Conservation (phyloP, 1,140 invertebrate species). For the Metaphire vulgaris region DNA sequence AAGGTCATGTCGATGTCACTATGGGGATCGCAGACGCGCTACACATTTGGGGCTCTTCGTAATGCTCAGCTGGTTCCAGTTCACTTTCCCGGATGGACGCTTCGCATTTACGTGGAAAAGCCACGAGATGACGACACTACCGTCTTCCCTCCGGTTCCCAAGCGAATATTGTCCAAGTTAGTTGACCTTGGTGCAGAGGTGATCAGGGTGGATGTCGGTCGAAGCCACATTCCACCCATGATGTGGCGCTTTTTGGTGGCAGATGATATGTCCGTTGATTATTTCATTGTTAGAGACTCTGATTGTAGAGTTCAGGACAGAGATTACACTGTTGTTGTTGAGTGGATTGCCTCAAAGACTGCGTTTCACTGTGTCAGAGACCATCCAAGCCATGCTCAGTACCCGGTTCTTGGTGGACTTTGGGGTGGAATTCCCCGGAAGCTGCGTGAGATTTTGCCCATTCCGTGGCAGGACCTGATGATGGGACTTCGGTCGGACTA, state of each 20-base stretch:
- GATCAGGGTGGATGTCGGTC: not conserved
- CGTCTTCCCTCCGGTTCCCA: not conserved
- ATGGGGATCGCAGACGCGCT: slow-evolving; percentile 5
- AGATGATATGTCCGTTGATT: slow-evolving; percentile 39
- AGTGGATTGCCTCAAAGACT: slow-evolving; percentile 38
- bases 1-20: slow-evolving; percentile 20
- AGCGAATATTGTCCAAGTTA: slow-evolving; percentile 6
- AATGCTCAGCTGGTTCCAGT: slow-evolving; percentile 21
- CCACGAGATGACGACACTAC: not conserved
- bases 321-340: slow-evolving; percentile 39
- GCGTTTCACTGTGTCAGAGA: slow-evolving; percentile 42
- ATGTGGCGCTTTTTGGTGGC: slow-evolving; percentile 41
- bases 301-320: slow-evolving; percentile 35
- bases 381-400: slow-evolving; percentile 34
- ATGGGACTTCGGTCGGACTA: slow-evolving; percentile 4
- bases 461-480: not conserved
- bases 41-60: slow-evolving; percentile 21
- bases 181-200: slow-evolving; percentile 3
- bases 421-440: slow-evolving; percentile 16
- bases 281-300: slow-evolving; percentile 41
- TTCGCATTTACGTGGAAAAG: slow-evolving; percentile 18
- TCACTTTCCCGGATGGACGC: slow-evolving; percentile 22
- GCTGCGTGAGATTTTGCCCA: not conserved
- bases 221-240: slow-evolving; percentile 5
- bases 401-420: slow-evolving; percentile 12